Conservation (phyloP, 2,797 vertebrate species). For the Mus spretus region DNA sequence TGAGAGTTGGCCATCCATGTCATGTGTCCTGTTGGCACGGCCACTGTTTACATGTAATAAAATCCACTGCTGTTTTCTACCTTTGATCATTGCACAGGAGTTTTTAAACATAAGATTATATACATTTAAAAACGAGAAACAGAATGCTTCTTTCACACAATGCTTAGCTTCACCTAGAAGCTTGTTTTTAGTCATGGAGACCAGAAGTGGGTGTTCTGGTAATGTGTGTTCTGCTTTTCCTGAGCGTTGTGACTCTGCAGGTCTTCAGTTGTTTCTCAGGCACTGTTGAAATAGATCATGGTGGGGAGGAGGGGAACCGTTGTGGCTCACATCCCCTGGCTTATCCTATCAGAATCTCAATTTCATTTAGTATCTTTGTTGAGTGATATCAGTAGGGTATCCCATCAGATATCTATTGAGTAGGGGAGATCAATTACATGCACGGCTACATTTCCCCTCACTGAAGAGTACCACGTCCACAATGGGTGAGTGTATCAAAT, state of each 20-base stretch:
- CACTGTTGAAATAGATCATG: background rate
- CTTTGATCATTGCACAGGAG: slow-evolving; percentile 41
- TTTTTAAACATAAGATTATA: slow-evolving; percentile 24
- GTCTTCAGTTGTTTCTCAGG: slow-evolving; percentile 65
- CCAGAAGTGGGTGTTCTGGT: background rate
- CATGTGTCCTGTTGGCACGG: slow-evolving; percentile 2
- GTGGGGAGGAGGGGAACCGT: slow-evolving; percentile 28
- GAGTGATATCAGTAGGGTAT: slow-evolving; percentile 56
- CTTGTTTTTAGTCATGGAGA: slow-evolving; percentile 39
- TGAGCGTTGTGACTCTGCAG: slow-evolving; percentile 59
- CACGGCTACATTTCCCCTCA: background rate
- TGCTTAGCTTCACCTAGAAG: background rate
- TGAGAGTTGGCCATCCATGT: slow-evolving; percentile 40
- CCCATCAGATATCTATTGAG: slow-evolving; percentile 44
- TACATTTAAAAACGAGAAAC: slow-evolving; percentile 35
- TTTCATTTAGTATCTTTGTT: slow-evolving; percentile 58
- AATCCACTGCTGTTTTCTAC: slow-evolving; percentile 37
- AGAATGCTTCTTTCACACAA: background rate
- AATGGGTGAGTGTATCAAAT: background rate
- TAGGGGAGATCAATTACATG: slow-evolving; percentile 1
- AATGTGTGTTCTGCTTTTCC: slow-evolving; percentile 74
- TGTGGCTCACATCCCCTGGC: background rate
- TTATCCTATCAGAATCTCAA: slow-evolving; percentile 64
- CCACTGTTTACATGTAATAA: slow-evolving; percentile 65
- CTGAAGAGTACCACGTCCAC: background rate